phyloP scores from a whole-genome alignment of 2,113 vertebrate species.

The Heterocephalus glaber region DNA sequence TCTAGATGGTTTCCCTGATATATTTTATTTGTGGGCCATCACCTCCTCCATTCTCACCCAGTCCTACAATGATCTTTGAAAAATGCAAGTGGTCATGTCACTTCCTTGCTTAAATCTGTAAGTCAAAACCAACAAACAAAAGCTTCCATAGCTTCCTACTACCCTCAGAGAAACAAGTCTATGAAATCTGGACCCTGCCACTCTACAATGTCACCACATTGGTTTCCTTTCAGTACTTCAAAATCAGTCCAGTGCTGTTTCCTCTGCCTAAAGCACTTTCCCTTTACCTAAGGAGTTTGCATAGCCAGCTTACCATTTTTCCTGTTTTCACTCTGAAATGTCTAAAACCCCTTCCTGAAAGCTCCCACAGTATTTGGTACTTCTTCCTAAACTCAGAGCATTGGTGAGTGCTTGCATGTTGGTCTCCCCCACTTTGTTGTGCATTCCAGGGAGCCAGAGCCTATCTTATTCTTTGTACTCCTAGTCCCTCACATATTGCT shows the following conservation, averaged over 20 bases:
- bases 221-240: neutral
- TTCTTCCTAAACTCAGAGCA: neutral
- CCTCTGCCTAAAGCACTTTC: neutral
- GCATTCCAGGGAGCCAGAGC: neutral
- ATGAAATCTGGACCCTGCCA: neutral
- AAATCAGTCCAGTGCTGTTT: neutral
- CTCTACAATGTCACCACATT: neutral
- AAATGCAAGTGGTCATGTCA: neutral
- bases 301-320: neutral
- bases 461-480: neutral
- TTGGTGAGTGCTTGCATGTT: neutral
- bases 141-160: neutral
- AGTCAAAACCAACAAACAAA: neutral
- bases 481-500: neutral
- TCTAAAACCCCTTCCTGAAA: slow-evolving; percentile 17
- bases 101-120: neutral
- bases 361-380: neutral
- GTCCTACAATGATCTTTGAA: neutral
- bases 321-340: neutral
- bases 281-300: neutral
- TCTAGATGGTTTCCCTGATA: neutral
- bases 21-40: neutral
- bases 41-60: neutral
- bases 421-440: neutral
- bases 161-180: neutral